Evolutionary conservation across 2,113 vertebrate species (phyloP).

Genomic region (Chlamydotis undulata): DNA sequence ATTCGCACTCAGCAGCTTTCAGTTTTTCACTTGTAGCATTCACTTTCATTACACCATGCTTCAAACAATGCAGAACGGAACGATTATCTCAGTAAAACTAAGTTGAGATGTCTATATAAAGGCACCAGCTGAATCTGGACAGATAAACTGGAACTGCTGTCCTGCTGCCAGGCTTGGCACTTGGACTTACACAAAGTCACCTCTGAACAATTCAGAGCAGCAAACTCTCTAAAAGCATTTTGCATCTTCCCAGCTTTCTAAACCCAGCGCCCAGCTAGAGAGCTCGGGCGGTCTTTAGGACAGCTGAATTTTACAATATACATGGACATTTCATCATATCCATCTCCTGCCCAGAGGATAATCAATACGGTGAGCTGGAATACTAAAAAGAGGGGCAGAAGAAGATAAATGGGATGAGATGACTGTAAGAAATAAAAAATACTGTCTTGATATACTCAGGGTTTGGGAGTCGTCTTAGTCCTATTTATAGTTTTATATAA

Average conservation of each 20-base stretch:
- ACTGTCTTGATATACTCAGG: neutral
- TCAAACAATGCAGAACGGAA: neutral
- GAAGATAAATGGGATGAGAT: neutral
- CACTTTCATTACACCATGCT: neutral
- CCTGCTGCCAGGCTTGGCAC: neutral
- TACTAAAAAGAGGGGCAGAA: neutral
- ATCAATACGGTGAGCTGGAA: neutral
- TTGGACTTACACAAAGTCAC: neutral
- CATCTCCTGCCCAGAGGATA: neutral
- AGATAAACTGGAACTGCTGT: neutral
- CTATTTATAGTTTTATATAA: neutral
- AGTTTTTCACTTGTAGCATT: neutral
- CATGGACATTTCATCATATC: accelerated
- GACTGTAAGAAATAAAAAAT: neutral
- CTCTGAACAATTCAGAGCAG: neutral
- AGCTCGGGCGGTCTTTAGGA: neutral
- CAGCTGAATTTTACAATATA: neutral
- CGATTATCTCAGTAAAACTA: too few species aligned
- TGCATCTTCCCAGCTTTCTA: neutral
- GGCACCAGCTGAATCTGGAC: neutral
- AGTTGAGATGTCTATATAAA: neutral
- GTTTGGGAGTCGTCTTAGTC: neutral
- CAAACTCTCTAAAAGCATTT: neutral
- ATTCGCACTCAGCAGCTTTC: neutral
- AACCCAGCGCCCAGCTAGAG: neutral